Conservation (phyloP, 2,113 vertebrate genomes). For the Abramis brama region DNA sequence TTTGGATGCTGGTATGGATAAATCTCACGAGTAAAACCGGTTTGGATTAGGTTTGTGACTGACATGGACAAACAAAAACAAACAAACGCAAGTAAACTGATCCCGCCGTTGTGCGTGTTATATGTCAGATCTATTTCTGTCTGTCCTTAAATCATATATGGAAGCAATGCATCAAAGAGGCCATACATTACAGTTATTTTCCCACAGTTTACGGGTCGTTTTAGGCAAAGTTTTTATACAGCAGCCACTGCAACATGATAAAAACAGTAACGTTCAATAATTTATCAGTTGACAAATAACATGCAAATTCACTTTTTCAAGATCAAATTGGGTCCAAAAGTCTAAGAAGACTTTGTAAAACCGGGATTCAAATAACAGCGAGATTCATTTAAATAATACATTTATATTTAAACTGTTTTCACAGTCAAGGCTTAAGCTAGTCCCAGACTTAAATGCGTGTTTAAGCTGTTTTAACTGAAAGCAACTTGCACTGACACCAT, state of each 20-base stretch:
- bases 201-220: background rate
- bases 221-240: background rate
- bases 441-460: too few relatives aligned
- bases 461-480: too few relatives aligned
- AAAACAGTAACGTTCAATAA: too few relatives aligned
- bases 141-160: background rate
- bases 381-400: too few relatives aligned
- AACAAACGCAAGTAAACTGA: background rate
- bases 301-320: background rate
- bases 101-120: background rate
- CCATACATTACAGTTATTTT: background rate
- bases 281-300: background rate
- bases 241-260: background rate
- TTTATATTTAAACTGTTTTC: too few relatives aligned
- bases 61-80: conserved; percentile 8
- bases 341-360: too few relatives aligned
- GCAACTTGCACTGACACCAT: too few relatives aligned
- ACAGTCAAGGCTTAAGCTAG: too few relatives aligned
- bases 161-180: background rate
- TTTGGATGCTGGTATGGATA: background rate
- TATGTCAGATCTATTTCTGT: background rate
- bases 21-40: background rate
- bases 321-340: too few relatives aligned
- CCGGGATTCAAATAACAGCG: too few relatives aligned
- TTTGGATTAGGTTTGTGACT: background rate